phyloP scores from a whole-genome alignment of 2,888 invertebrate species.

The Troglohyphantes excavatus region DNA sequence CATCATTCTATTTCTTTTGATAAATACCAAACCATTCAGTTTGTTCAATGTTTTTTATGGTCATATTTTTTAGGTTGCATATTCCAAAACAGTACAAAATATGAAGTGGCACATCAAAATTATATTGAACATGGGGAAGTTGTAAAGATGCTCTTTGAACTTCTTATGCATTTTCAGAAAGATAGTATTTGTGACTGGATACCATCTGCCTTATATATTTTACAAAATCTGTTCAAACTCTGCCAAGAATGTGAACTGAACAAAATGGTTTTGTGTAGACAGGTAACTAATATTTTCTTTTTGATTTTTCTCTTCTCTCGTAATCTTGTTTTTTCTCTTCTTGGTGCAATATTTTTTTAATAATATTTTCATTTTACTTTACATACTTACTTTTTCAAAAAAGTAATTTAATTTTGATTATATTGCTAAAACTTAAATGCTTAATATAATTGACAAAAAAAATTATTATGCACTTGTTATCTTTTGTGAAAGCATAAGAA shows the following conservation, averaged over 20 bases:
- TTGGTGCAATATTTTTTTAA: not conserved
- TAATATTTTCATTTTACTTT: too few species aligned
- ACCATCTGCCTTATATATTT: slow-evolving; percentile 49
- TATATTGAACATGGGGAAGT: slow-evolving; percentile 73
- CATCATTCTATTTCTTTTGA: too few species aligned
- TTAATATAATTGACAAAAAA: too few species aligned
- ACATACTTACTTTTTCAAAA: too few species aligned
- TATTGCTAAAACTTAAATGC: too few species aligned
- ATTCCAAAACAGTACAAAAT: slow-evolving; percentile 18
- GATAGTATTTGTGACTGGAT: slow-evolving; percentile 33
- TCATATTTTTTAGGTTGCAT: slow-evolving; percentile 23
- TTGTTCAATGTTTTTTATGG: not conserved
- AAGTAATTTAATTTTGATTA: too few species aligned
- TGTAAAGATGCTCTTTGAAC: slow-evolving; percentile 64
- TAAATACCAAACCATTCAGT: too few species aligned
- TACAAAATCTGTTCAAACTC: slow-evolving; percentile 54
- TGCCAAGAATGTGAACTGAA: slow-evolving; percentile 70
- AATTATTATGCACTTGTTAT: too few species aligned
- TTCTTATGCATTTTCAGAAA: slow-evolving; percentile 51
- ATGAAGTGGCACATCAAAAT: slow-evolving; percentile 30
- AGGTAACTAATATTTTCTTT: slow-evolving; percentile 28
- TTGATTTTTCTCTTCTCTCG: too few species aligned
- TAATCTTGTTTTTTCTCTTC: too few species aligned
- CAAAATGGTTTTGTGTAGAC: slow-evolving; percentile 47
- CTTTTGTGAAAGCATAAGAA: too few species aligned